phyloP scores from a whole-genome alignment of 2,797 vertebrate genomes.

The Oreochromis grahami region DNA sequence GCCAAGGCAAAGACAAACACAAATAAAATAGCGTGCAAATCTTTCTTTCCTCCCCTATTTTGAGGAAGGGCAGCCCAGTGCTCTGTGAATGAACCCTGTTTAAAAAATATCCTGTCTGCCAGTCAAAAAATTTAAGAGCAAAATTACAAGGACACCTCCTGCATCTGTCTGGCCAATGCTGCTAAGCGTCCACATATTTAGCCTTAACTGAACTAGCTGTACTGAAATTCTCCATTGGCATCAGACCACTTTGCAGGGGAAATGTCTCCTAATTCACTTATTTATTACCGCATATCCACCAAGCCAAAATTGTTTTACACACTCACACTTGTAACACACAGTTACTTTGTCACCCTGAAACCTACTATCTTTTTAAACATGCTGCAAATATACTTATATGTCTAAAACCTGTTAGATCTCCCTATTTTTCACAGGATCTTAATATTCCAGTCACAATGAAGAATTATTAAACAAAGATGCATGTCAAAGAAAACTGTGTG shows the following conservation, averaged over 20 bases:
- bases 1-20: constrained; percentile 64
- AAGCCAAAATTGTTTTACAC: neutral
- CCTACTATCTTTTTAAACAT: constrained; percentile 48
- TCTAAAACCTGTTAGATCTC: constrained; percentile 72
- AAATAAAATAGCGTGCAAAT: constrained; percentile 67
- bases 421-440: constrained; percentile 54
- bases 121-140: constrained; percentile 43
- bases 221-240: constrained; percentile 8
- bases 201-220: constrained; percentile 2
- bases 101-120: constrained; percentile 57
- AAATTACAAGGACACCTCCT: constrained; percentile 54
- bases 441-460: constrained; percentile 3
- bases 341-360: neutral
- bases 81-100: constrained; percentile 50
- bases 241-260: neutral
- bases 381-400: constrained; percentile 56
- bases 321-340: neutral
- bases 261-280: constrained; percentile 38
- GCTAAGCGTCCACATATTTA: constrained; percentile 3
- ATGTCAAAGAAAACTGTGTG: neutral
- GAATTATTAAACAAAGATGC: constrained; percentile 26
- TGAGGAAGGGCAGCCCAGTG: constrained; percentile 26
- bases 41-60: neutral
- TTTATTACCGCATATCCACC: constrained; percentile 17
- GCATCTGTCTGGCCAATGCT: constrained; percentile 33